Evolutionary conservation across 2,888 invertebrate genomes (phyloP), one percentile per base, ranked within the genome.

Genomic region (Flexamia atlantica): DNA sequence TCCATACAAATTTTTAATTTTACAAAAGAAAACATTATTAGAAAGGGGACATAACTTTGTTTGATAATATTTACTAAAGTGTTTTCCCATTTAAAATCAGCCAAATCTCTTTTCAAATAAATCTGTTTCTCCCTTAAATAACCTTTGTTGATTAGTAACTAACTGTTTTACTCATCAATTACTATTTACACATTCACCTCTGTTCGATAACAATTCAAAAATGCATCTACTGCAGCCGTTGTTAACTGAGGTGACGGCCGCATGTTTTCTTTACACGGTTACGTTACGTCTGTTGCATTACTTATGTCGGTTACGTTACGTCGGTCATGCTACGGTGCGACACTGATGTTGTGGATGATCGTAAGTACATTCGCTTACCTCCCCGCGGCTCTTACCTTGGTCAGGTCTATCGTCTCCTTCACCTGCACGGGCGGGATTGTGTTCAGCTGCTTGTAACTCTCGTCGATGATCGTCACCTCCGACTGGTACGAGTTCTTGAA

Each of bases 381-480:
- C 79, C 79, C 79, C 4, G 57, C 57, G 36, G n/a, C 32, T 36
- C 90, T 91, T 91, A 97, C 97, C 94, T 96, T 93, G 68, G 96
- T 94, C 42, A 95, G 94, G 89, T 97, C 96, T 85, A 96, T 92
- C 88, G 94, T 94, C 88, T 96, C 95, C 88, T 94, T 94, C 0
- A 95, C 94, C 87, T 94, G 91, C 86, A 94, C 88, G 14, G 95
- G 95, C 76, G 95, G 94, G 88, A 95, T 92, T 25, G 93, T 93
- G 87, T 97, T 96, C 81, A 97, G 92, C 90, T 96, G 96, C 86
- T 92, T 93, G 89, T 95, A 96, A 23, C 95, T 94, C 87, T 97
- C 97, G 89, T 97, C 97, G 85, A 98, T 93, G 95, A 97, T 98
- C 88, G 95, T 94, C 87, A 96, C 96, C 90, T 98, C 98, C 87